Evolutionary conservation across 53 echinoderm and acorn worm species (phyloP).

Genomic region (Hippasteria phrygiana): DNA sequence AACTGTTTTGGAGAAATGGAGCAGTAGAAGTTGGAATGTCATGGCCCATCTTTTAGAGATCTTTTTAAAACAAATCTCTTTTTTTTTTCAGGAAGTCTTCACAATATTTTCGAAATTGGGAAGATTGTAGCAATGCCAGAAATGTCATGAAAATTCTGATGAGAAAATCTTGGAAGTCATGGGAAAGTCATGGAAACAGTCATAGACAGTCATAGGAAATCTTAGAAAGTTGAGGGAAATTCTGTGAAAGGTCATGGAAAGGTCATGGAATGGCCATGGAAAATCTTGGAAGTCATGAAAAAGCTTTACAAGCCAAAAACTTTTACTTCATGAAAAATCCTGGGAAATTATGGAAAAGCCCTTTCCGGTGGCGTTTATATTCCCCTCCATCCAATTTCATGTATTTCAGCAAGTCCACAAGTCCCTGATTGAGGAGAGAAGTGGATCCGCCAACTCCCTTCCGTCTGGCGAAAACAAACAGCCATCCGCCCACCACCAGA

Average conservation of each 20-base stretch:
- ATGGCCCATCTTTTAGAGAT: too few species aligned
- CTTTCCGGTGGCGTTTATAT: too few species aligned
- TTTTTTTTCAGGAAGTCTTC: too few species aligned
- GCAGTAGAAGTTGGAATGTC: too few species aligned
- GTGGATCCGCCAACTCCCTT: slow-evolving; percentile 81
- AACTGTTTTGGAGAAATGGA: too few species aligned
- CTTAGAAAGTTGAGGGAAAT: too few species aligned
- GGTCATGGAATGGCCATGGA: too few species aligned
- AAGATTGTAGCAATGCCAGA: too few species aligned
- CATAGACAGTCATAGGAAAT: too few species aligned
- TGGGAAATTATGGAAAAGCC: not conserved
- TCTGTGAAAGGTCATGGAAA: too few species aligned
- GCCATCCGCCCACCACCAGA: slow-evolving; percentile 71
- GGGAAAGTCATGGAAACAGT: not conserved
- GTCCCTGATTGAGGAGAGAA: slow-evolving; percentile 62
- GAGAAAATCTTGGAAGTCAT: not conserved
- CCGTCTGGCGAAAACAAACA: slow-evolving; percentile 73
- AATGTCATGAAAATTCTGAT: not conserved
- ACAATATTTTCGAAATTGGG: too few species aligned
- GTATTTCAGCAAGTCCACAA: slow-evolving; percentile 17
- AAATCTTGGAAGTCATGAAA: not conserved
- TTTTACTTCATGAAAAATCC: not conserved
- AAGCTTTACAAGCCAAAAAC: not conserved
- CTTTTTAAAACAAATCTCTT: too few species aligned
- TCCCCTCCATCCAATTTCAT: not conserved